phyloP scores from a whole-genome alignment of 2,113 vertebrate species.

The Tinamus guttatus region DNA sequence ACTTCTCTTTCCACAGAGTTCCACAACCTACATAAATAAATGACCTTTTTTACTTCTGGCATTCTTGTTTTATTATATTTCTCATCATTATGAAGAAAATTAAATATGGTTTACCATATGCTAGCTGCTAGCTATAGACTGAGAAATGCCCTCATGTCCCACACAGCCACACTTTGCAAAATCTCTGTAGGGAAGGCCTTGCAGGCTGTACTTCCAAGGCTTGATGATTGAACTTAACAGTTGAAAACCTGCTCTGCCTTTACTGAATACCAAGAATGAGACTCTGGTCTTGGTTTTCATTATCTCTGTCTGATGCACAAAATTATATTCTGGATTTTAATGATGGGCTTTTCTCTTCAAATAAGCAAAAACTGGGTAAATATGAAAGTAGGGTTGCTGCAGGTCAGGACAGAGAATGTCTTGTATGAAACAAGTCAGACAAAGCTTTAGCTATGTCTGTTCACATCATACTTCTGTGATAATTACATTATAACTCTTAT shows the following conservation, averaged over 20 bases:
- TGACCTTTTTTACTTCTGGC: neutral
- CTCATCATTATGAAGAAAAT: neutral
- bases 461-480: neutral
- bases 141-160: neutral
- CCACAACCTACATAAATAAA: neutral
- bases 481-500: neutral
- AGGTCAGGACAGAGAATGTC: neutral
- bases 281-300: neutral
- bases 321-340: neutral
- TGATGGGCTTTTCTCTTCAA: neutral
- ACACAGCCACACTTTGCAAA: neutral
- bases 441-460: neutral
- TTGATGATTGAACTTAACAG: neutral
- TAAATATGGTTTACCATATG: neutral
- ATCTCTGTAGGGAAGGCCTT: neutral
- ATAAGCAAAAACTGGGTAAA: neutral
- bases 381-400: neutral
- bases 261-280: neutral
- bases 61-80: neutral
- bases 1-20: neutral
- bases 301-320: neutral
- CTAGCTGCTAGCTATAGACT: neutral
- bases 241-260: neutral
- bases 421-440: neutral
- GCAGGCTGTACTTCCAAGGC: neutral